phyloP scores from a whole-genome alignment of 2,888 invertebrate genomes.

The Allacma fusca region DNA sequence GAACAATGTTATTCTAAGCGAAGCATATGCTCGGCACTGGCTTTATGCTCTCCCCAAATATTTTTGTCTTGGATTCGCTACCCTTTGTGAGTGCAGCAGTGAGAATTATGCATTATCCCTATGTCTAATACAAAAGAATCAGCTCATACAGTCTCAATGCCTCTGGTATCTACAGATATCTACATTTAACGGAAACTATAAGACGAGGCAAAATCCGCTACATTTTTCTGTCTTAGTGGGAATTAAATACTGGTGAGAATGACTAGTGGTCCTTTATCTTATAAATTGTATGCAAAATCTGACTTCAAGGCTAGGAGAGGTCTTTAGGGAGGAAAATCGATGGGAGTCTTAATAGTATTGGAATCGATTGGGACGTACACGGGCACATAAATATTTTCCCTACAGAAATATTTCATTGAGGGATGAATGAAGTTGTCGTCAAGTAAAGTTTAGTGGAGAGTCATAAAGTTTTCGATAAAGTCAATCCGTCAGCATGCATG shows the following conservation, averaged over 20 bases:
- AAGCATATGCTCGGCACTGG: neutral
- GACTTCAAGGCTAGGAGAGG: too few relatives aligned
- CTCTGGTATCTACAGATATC: too few relatives aligned
- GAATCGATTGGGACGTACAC: neutral
- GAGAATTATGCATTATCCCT: too few relatives aligned
- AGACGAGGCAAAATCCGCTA: too few relatives aligned
- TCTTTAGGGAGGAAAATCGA: neutral
- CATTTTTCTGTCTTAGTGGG: too few relatives aligned
- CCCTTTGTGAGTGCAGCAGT: neutral
- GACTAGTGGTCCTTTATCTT: too few relatives aligned
- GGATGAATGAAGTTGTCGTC: neutral
- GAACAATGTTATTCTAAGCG: slow-evolving; percentile 22
- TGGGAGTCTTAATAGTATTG: neutral
- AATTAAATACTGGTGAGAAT: too few relatives aligned
- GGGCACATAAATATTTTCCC: neutral
- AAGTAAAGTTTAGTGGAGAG: neutral
- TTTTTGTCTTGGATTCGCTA: slow-evolving; percentile 15
- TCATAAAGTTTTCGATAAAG: slow-evolving; percentile 11
- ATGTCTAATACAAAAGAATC: too few relatives aligned
- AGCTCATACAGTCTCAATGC: too few relatives aligned
- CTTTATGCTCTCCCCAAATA: neutral
- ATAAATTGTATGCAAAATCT: too few relatives aligned
- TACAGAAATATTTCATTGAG: neutral
- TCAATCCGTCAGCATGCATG: slow-evolving; percentile 13
- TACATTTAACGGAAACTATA: too few relatives aligned